Evolutionary conservation across 2,113 vertebrate genomes (phyloP).

Genomic region (Cheirogaleus medius): DNA sequence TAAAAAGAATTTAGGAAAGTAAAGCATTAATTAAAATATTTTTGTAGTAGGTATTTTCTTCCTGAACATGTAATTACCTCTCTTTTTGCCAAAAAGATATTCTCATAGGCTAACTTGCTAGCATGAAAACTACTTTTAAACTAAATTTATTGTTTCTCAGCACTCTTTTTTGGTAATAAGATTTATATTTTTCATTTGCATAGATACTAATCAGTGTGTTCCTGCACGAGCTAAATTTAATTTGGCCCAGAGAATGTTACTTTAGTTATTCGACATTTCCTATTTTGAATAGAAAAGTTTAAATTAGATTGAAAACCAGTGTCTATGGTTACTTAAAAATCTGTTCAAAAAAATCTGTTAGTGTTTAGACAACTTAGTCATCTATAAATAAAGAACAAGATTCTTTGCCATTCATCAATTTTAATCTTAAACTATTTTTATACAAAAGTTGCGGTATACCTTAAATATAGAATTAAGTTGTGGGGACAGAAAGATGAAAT

Average conservation of each 20-base stretch:
- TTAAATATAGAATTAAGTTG: constrained; percentile 34
- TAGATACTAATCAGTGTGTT: constrained; percentile 77
- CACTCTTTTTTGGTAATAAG: constrained; percentile 45
- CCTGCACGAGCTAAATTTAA: constrained; percentile 75
- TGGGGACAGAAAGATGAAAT: not conserved
- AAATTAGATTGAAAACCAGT: not conserved
- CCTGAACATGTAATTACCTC: not conserved
- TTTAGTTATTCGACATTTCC: constrained; percentile 53
- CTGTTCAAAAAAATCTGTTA: not conserved
- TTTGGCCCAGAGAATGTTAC: constrained; percentile 45
- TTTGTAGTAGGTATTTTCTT: constrained; percentile 12
- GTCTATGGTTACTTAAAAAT: constrained; percentile 32
- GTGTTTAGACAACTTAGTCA: constrained; percentile 10
- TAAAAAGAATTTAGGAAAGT: constrained; percentile 5
- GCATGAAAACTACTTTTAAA: constrained; percentile 63
- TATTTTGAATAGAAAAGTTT: constrained; percentile 43
- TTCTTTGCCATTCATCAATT: constrained; percentile 38
- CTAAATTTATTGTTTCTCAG: constrained; percentile 62
- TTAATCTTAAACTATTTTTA: constrained; percentile 22
- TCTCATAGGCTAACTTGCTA: constrained; percentile 49
- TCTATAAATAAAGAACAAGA: not conserved
- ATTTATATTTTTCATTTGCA: constrained; percentile 55
- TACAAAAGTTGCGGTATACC: not conserved
- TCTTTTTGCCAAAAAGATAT: not conserved
- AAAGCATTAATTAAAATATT: constrained; percentile 47